phyloP scores from a whole-genome alignment of 1,140 invertebrate genomes.

The Conopomorpha cramerella region DNA sequence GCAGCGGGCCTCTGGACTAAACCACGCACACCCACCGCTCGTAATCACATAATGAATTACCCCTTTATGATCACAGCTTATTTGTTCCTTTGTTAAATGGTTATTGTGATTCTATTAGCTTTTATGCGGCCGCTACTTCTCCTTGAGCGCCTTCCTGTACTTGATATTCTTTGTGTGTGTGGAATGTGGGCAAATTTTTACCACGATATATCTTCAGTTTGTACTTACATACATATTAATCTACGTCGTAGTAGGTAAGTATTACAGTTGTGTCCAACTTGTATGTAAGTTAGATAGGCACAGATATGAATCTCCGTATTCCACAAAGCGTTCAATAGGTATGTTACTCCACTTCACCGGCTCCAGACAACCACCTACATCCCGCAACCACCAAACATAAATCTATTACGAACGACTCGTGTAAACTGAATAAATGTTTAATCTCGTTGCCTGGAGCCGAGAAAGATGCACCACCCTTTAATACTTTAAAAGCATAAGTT shows the following conservation, averaged over 20 bases:
- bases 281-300: not conserved
- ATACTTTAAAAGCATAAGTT: no score
- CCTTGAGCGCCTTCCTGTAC: no score
- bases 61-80: no score
- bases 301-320: not conserved
- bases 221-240: no score
- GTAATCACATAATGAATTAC: conserved; percentile 46
- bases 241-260: no score
- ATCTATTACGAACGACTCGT: conserved; percentile 51
- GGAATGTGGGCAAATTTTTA: no score
- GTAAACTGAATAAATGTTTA: conserved; percentile 56
- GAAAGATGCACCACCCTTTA: no score
- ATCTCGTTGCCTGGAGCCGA: conserved; percentile 56
- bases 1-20: conserved; percentile 49
- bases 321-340: no score
- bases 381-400: conserved; percentile 23
- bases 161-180: no score
- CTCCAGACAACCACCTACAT: conserved; percentile 3
- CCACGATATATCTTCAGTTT: no score
- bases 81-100: conserved; percentile 10
- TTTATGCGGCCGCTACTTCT: no score
- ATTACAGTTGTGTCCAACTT: not conserved
- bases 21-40: conserved; percentile 31
- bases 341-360: no score
- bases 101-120: conserved; percentile 1